Base-by-base conservation (phyloP, 2,888 invertebrate genomes). In the Julus scanicus region DNA sequence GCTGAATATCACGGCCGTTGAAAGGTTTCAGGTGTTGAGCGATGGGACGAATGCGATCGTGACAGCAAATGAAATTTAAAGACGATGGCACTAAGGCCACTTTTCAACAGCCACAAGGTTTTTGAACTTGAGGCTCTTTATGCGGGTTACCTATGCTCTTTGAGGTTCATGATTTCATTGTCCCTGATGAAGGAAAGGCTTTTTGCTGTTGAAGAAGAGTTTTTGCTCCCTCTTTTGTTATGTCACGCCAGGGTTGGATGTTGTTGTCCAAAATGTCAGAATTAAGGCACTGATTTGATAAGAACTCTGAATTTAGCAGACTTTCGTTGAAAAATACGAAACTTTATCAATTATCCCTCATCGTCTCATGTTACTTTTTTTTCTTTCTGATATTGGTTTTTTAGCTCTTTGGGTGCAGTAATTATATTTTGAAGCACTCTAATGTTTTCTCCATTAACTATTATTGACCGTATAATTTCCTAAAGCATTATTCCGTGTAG, bases 51-150 rank as follows among this genome's bases (percentile, higher is more conserved):
- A 20, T 29, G 71, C 71, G 3, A 44, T 44, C 3, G 29, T 29
- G 71, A 29, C 71, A 29, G 71, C 20, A 71, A 71, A 71, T 71
- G 71, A 71, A 71, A 71, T 71, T 71, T 71, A 71, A 71, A 71
- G 71, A 20, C 71, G 71, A 71, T 71, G 20, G 71, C 71, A 71
- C 71, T 71, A 71, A 20, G 29, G 29, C 5, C 20, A 5, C 29
- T 71, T 20, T 71, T 29, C 71, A 71, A 29, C 20, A 5, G n/a
- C 11, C 20, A 29, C 6, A 1, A 29, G 71, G n/a, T n/a, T 17
- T 63, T 63, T n/a, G 5, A 29, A 71, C 29, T 9, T 71, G 9
- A n/a, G n/a, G 29, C 6, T 44, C 44, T 44, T 44, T 6, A 44
- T 44, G 44, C 44, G 44, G 44, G 44, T 44, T 44, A 44, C 44